Evolutionary conservation across 2,888 invertebrate genomes (phyloP).

Genomic region (Eulithis prunata): DNA sequence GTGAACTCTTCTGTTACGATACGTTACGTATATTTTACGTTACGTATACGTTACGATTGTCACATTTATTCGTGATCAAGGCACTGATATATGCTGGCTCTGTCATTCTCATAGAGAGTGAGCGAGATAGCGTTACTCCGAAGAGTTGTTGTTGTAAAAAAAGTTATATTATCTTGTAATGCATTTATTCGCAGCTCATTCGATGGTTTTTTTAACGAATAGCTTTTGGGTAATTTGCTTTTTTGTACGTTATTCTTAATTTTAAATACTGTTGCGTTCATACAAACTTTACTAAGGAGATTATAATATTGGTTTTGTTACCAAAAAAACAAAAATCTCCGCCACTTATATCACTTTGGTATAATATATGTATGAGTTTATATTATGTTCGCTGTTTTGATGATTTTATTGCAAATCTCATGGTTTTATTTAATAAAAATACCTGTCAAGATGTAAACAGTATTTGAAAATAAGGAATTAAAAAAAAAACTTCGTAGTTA

Average conservation of each 20-base stretch:
- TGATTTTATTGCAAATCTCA: too few relatives aligned
- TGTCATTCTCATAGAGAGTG: slow-evolving; percentile 30
- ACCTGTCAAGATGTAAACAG: neutral
- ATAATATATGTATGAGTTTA: too few relatives aligned
- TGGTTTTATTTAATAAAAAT: too few relatives aligned
- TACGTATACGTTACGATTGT: too few relatives aligned
- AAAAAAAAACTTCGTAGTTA: slow-evolving; percentile 18
- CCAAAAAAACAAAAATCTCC: too few relatives aligned
- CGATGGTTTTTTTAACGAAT: slow-evolving; percentile 19
- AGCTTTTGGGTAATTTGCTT: slow-evolving; percentile 24
- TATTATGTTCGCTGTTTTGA: too few relatives aligned
- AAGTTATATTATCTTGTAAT: slow-evolving; percentile 62
- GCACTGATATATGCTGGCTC: neutral
- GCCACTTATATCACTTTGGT: too few relatives aligned
- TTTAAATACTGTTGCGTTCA: slow-evolving; percentile 21
- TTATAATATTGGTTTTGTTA: neutral
- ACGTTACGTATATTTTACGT: too few relatives aligned
- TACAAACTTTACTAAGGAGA: neutral
- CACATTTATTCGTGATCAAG: too few relatives aligned
- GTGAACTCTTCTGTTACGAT: too few relatives aligned
- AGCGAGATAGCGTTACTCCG: slow-evolving; percentile 18
- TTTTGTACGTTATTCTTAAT: slow-evolving; percentile 26
- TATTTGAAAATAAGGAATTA: slow-evolving; percentile 18
- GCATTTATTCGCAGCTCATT: slow-evolving; percentile 73
- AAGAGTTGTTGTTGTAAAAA: slow-evolving; percentile 48